These are phyloP conservation scores for Dasypogon diadema DNA, from an alignment of 2,888 invertebrate genomes.

Conservation along the genomic window DNA sequence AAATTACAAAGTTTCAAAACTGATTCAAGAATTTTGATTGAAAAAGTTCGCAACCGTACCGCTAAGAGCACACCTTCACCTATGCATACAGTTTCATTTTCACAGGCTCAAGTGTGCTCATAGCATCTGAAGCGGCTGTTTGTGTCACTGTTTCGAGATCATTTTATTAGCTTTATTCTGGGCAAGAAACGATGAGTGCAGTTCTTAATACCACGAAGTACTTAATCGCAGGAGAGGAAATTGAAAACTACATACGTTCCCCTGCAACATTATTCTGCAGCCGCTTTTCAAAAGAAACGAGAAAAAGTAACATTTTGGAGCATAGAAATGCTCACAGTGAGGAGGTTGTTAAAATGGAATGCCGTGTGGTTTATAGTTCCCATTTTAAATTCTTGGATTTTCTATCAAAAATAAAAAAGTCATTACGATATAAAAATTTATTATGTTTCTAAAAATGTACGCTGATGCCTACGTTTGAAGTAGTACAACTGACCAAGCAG, in stretches of 20 bases:
- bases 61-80: neutral
- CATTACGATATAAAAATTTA: too few relatives aligned
- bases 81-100: neutral
- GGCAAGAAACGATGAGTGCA: constrained; percentile 3
- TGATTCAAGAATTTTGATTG: constrained; percentile 14
- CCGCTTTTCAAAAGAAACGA: neutral
- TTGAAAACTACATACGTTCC: constrained; percentile 8
- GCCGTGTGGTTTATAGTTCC: too few relatives aligned
- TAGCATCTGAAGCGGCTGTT: constrained; percentile 8
- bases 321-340: too few relatives aligned
- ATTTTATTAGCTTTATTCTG: constrained; percentile 37
- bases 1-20: constrained; percentile 17
- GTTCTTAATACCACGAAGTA: constrained; percentile 12
- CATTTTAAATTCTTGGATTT: too few relatives aligned
- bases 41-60: neutral
- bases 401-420: too few relatives aligned
- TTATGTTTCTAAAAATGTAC: too few relatives aligned
- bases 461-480: too few relatives aligned
- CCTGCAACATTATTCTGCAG: neutral
- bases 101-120: neutral
- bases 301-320: neutral
- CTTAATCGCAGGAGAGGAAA: constrained; percentile 28
- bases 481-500: too few relatives aligned
- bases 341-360: too few relatives aligned
- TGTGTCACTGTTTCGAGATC: constrained; percentile 46